phyloP scores from a whole-genome alignment of 1,140 invertebrate genomes.

The Coboldia fuscipes region DNA sequence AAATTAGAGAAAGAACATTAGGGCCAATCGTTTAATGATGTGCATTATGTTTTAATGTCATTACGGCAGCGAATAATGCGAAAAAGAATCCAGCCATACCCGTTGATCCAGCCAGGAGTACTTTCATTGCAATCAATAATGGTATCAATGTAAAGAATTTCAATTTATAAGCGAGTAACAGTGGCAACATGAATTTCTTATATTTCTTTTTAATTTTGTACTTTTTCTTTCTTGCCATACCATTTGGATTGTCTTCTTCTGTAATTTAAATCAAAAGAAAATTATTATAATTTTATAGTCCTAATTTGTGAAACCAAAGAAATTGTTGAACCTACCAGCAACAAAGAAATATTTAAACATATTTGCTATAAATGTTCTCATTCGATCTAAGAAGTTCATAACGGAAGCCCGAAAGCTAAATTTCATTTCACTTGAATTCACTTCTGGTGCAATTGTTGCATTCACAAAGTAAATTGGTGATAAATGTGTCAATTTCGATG shows the following conservation, averaged over 20 bases:
- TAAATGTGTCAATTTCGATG: no score
- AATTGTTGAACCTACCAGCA: not conserved
- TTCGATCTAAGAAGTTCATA: no score
- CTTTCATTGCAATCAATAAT: constrained; percentile 44
- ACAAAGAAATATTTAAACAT: not conserved
- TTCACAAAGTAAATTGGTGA: no score
- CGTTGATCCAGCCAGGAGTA: constrained; percentile 49
- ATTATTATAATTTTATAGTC: not conserved
- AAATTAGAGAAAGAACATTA: no score
- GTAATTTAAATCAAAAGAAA: constrained; percentile 4
- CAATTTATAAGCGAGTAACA: constrained; percentile 58
- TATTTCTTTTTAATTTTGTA: constrained; percentile 31
- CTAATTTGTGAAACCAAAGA: not conserved
- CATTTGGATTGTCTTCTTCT: constrained; percentile 11
- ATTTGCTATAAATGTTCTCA: no score
- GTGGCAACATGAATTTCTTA: constrained; percentile 44
- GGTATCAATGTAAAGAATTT: constrained; percentile 62
- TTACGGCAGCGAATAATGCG: constrained; percentile 45
- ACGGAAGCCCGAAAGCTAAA: no score
- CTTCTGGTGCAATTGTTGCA: no score
- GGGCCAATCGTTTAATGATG: no score
- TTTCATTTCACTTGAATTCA: no score
- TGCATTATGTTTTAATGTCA: constrained; percentile 28
- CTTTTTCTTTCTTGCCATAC: constrained; percentile 11
- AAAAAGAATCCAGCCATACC: constrained; percentile 68